These are phyloP conservation scores for Melospiza georgiana DNA, from an alignment of 2,113 vertebrate species.

Conservation along the genomic window DNA sequence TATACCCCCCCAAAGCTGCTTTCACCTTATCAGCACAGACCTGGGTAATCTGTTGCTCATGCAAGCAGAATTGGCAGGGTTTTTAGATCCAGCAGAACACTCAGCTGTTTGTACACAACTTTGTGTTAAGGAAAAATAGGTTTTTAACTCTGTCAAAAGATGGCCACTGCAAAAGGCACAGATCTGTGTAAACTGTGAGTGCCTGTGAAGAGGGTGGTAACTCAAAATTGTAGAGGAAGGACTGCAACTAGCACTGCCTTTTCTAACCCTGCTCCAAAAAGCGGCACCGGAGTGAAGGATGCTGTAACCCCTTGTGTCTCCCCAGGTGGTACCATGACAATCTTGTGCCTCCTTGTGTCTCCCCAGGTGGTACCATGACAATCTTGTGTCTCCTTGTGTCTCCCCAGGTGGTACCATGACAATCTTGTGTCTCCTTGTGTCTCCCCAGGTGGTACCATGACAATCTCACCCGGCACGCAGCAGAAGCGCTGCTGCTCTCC, in stretches of 20 bases:
- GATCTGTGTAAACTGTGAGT: not conserved
- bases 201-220: not conserved
- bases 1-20: not conserved
- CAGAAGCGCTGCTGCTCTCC: slow-evolving; percentile 91
- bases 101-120: not conserved
- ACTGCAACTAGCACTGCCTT: not conserved
- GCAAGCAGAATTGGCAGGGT: not conserved
- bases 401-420: slow-evolving; percentile 89
- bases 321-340: slow-evolving; percentile 86
- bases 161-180: not conserved
- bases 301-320: not conserved
- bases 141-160: accelerated
- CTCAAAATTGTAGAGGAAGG: not conserved
- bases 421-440: not conserved
- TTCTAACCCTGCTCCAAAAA: not conserved
- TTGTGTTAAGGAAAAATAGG: not conserved
- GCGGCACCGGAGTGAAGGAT: not conserved
- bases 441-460: slow-evolving; percentile 90
- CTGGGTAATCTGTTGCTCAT: not conserved
- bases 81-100: not conserved
- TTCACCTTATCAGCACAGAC: not conserved
- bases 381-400: not conserved
- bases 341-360: not conserved
- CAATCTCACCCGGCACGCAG: slow-evolving; percentile 87
- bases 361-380: slow-evolving; percentile 88